Evolutionary conservation across 2,113 vertebrate species (phyloP), one percentile per base, ranked within the genome.

Genomic region (Chaenogobius annularis): DNA sequence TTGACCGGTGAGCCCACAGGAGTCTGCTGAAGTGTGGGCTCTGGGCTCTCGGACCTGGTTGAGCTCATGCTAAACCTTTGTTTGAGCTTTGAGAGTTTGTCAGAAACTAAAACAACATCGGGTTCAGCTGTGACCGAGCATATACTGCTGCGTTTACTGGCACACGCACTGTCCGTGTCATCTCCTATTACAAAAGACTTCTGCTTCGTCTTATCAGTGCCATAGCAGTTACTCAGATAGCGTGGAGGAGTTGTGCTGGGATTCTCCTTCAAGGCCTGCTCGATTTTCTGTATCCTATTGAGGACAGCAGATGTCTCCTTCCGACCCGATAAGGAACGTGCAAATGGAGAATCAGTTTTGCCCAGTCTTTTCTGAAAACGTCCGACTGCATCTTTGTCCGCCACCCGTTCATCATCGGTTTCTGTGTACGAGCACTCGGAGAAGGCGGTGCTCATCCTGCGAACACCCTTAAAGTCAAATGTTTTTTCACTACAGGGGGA

Each of bases 211-310:
- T 93, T 94, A 72, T 99, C 96, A 70, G 94, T 90, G 31, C 94
- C 95, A 44, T 98, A 99, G 93, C 96, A 98, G 90, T 96, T 99
- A 78, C 93, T 99, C n/a, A 97, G 95, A 84, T 96, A 95, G 83
- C 95, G 94, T 3, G 97, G 97, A 62, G 96, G 96, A 11, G 95
- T 90, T 69, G 92, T 91, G 63, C 93, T 94, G 0, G 97, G 96
- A 83, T 96, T 96, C 81, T 97, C 96, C 91, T 97, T 99, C 83
- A 99, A 90, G 0, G 93, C 95, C 85, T 97, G 95, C 83, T 99
- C 98, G 0, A 99, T 99, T 89, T 99, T 99, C 85, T 99, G 96
- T 93, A 99, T 99, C 85, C 96, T 93, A 90, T 95, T 99, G 74
- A 99, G 95, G 77, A 99, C 97, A 0, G 97, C 96, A 19, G 98